phyloP scores from a whole-genome alignment of 1,140 invertebrate genomes.

The Drosophila dunni region DNA sequence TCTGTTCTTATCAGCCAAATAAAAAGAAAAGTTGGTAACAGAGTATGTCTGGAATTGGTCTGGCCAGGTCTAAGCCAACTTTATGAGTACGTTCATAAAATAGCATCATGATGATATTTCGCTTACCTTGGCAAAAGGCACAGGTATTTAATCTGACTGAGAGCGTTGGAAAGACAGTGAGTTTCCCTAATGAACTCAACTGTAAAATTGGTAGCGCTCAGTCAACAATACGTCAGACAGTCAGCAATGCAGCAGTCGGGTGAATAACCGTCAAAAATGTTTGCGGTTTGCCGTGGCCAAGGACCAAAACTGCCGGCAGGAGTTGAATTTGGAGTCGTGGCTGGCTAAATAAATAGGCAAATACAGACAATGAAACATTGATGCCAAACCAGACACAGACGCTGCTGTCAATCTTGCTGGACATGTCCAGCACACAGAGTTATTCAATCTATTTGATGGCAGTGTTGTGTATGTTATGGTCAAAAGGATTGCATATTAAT shows the following conservation, averaged over 20 bases:
- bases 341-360: conserved; percentile 66
- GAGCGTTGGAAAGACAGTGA: conserved; percentile 11
- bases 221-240: conserved; percentile 39
- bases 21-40: conserved; percentile 4
- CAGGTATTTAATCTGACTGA: conserved; percentile 46
- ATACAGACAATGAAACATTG: conserved; percentile 62
- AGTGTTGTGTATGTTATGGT: conserved; percentile 48
- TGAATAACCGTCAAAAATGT: conserved; percentile 53
- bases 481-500: conserved; percentile 53
- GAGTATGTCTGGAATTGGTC: conserved; percentile 9
- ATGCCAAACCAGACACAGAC: conserved; percentile 34
- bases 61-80: conserved; percentile 12
- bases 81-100: conserved; percentile 55
- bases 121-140: conserved; percentile 46
- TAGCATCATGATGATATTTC: conserved; percentile 26
- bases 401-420: conserved; percentile 6
- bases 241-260: not conserved
- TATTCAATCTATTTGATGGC: conserved; percentile 74
- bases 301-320: not conserved
- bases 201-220: conserved; percentile 42
- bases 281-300: conserved; percentile 51
- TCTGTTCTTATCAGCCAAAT: conserved; percentile 12
- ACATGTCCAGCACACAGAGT: conserved; percentile 25
- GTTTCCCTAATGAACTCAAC: conserved; percentile 70
- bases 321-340: conserved; percentile 17